phyloP scores from a whole-genome alignment of 2,113 vertebrate genomes.

The Caranx melampygus region DNA sequence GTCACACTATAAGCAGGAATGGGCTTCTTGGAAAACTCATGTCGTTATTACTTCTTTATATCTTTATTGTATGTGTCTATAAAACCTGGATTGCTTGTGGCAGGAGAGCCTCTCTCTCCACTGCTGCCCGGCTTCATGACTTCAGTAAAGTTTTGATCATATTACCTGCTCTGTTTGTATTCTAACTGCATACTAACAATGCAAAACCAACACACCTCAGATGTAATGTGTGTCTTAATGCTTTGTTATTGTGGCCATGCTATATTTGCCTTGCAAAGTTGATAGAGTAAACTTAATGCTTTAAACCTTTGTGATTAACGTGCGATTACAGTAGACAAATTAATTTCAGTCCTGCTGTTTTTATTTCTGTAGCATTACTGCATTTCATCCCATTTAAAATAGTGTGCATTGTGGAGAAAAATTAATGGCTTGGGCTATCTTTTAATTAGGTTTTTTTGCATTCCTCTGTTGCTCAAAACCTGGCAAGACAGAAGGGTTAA shows the following conservation, averaged over 20 bases:
- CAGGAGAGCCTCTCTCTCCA: background rate
- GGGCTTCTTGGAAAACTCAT: background rate
- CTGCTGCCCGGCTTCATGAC: background rate
- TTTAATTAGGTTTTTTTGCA: constrained; percentile 65
- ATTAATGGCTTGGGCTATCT: constrained; percentile 70
- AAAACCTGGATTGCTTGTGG: background rate
- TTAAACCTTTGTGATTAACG: constrained; percentile 45
- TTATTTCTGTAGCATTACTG: constrained; percentile 21
- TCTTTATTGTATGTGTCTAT: background rate
- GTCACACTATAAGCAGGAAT: background rate
- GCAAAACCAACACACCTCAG: background rate
- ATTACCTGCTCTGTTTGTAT: constrained; percentile 1
- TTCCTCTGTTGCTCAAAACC: constrained; percentile 55
- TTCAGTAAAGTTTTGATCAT: background rate
- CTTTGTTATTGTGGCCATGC: background rate
- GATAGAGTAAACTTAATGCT: constrained; percentile 30
- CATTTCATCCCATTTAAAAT: constrained; percentile 46
- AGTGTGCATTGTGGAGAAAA: constrained; percentile 50
- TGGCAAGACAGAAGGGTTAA: constrained; percentile 61
- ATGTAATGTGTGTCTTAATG: background rate
- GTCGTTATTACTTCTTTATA: background rate
- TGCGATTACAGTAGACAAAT: constrained; percentile 41
- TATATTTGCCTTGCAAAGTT: background rate
- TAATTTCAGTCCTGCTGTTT: constrained; percentile 37
- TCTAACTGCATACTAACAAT: background rate